These are phyloP conservation scores for Cetonia aurata DNA, from an alignment of 2,888 invertebrate species.

Conservation along the genomic window DNA sequence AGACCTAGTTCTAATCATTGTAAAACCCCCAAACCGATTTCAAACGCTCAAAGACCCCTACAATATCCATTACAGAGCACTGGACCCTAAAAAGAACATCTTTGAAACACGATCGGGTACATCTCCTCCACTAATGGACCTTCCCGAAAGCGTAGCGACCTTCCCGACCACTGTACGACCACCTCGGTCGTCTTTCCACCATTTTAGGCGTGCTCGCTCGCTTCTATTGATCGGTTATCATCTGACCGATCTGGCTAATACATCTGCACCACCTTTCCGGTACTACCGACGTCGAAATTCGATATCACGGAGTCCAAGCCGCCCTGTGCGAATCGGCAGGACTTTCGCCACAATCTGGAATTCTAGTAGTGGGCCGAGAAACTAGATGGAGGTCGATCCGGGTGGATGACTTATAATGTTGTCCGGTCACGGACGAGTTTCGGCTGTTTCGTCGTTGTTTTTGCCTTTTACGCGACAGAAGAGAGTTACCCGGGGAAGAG, in stretches of 20 bases:
- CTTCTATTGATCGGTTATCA: slow-evolving; percentile 26
- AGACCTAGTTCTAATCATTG: no score
- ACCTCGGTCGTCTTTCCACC: no score
- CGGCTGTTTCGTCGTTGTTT: slow-evolving; percentile 14
- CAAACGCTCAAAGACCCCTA: no score
- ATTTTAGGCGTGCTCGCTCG: background rate
- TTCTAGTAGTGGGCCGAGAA: slow-evolving; percentile 18
- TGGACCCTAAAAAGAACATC: no score
- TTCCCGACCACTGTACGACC: no score
- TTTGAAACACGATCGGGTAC: no score
- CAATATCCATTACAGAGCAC: no score
- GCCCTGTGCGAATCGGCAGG: background rate
- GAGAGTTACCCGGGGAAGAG: no score
- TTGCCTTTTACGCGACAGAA: background rate
- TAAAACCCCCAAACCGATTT: no score
- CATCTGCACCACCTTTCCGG: slow-evolving; percentile 29
- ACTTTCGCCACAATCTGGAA: slow-evolving; percentile 1
- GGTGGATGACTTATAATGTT: slow-evolving; percentile 26
- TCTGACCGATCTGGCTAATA: slow-evolving; percentile 34
- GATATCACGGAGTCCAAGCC: slow-evolving; percentile 5
- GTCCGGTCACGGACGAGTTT: slow-evolving; percentile 31
- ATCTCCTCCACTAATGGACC: no score
- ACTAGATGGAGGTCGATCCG: slow-evolving; percentile 15
- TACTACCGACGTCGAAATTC: background rate
- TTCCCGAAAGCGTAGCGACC: no score